Evolutionary conservation across 2,888 invertebrate species (phyloP).

Genomic region (Drosophila fungiperda): DNA sequence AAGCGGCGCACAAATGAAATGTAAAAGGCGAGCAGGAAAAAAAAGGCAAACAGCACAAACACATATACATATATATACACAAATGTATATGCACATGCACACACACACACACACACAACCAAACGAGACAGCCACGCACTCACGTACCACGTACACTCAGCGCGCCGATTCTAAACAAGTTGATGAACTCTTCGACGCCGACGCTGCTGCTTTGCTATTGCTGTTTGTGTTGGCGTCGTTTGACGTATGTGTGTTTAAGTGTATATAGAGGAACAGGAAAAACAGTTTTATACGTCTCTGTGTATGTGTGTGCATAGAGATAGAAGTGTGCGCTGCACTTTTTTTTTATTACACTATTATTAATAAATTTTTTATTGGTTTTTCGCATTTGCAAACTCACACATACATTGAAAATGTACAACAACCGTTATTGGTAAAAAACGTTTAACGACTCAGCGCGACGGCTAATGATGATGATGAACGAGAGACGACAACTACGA

Average conservation of each 20-base stretch:
- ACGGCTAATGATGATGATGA: conserved; percentile 38
- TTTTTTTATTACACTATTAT: conserved; percentile 50
- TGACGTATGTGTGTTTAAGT: conserved; percentile 24
- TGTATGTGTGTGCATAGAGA: conserved; percentile 26
- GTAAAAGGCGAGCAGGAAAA: conserved; percentile 55
- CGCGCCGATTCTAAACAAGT: conserved; percentile 80
- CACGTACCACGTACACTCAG: conserved; percentile 70
- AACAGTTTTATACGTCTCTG: conserved; percentile 36
- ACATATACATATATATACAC: conserved; percentile 27
- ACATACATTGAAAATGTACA: conserved; percentile 47
- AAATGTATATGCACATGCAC: conserved; percentile 36
- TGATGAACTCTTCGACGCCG: conserved; percentile 78
- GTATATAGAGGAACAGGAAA: conserved; percentile 52
- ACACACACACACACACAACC: conserved; percentile 38
- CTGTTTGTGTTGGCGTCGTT: conserved; percentile 42
- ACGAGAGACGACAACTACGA: conserved; percentile 50
- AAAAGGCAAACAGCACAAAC: conserved; percentile 42
- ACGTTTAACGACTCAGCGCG: conserved; percentile 39
- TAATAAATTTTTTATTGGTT: conserved; percentile 62
- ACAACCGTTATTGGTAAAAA: conserved; percentile 50
- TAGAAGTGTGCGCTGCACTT: conserved; percentile 42
- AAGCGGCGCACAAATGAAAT: conserved; percentile 60
- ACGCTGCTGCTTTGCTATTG: conserved; percentile 31
- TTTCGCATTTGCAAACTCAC: conserved; percentile 45
- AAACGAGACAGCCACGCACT: conserved; percentile 67